Evolutionary conservation across 2,888 invertebrate species (phyloP), one percentile per base, ranked within the genome.

Genomic region (Caenorhabditis plicata): DNA sequence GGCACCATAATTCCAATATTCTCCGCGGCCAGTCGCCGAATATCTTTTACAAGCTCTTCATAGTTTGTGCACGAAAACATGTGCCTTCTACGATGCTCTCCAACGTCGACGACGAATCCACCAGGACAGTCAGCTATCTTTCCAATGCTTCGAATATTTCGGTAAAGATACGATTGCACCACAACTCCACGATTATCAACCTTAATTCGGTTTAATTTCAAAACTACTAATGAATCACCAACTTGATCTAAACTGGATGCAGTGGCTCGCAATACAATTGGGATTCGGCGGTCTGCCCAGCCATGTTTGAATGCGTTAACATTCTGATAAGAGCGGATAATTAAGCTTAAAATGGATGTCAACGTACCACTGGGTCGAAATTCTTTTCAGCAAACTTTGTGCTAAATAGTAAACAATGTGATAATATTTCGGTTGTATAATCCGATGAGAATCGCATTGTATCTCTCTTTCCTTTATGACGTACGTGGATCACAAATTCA

Each of bases 391-490:
- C 64, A 32, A 78, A 80, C 39, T 75, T 71, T 8, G 64, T 50
- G 40, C 69, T 68, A 42, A 71, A 66, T 25, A 44, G 51, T 9
- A 94, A 86, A 65, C 93, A 91, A 80, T 94, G 91, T 7, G 92
- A 92, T 40, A 99, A 85, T 69, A 99, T 87, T 73, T 94, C 88
- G 55, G 90, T 88, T 77, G 95, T 88, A 82, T 92, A 90, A 80
- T 98, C 96, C 0, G 93, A 92, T 11, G 95, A 93, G 82, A 99
- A 93, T 80, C 88, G 90, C 90, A 98, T 95, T 11, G 88, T 88
- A 81, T 95, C 96, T 35, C 50, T 51, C 29, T 62, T 63, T 9
- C 64, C 67, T n/a, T 58, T 53, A 27, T 44, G 43, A 40, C 57
- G 43, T 9, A 62, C 53, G 41, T 43, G 43, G 38, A 68, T 66